Percentiles rank a stretch among this genome's conserved stretches.
Evolutionary conservation across 2,888 invertebrate genomes (phyloP).

Genomic region (Aelia acuminata): DNA sequence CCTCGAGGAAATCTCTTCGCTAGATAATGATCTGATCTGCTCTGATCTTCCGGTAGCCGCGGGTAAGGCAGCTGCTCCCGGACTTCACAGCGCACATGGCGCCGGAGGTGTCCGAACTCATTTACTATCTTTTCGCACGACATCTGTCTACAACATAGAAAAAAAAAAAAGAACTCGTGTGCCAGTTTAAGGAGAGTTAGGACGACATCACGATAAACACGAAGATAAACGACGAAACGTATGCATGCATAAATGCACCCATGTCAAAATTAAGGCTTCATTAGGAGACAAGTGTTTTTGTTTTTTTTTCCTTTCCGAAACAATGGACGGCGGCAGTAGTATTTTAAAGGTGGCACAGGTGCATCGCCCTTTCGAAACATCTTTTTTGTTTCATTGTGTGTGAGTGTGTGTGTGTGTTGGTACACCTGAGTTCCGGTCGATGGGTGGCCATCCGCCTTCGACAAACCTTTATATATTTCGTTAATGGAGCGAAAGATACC

Average conservation of each 20-base stretch:
- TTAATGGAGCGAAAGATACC: slow-evolving; percentile 9
- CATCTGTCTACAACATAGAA: background rate
- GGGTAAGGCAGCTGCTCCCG: background rate
- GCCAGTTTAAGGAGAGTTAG: background rate
- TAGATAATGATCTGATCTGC: slow-evolving; percentile 7
- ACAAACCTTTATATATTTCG: background rate
- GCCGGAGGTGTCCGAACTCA: background rate
- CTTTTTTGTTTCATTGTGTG: slow-evolving; percentile 52
- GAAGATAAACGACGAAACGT: background rate
- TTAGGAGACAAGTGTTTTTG: background rate
- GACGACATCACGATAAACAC: background rate
- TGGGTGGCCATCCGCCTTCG: slow-evolving; percentile 47
- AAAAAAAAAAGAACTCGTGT: background rate
- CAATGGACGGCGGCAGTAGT: slow-evolving; percentile 4
- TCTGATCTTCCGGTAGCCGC: background rate
- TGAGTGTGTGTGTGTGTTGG: slow-evolving; percentile 50
- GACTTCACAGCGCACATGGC: background rate
- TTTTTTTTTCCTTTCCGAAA: slow-evolving; percentile 25
- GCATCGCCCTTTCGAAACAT: slow-evolving; percentile 3
- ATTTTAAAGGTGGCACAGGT: slow-evolving; percentile 7
- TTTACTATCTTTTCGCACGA: background rate
- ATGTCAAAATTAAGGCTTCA: slow-evolving; percentile 30
- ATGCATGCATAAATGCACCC: slow-evolving; percentile 19
- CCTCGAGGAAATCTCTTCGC: background rate
- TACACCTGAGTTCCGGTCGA: slow-evolving; percentile 53